Evolutionary conservation across 2,797 vertebrate genomes (phyloP).

Genomic region (Amblyopsis hoosieri): DNA sequence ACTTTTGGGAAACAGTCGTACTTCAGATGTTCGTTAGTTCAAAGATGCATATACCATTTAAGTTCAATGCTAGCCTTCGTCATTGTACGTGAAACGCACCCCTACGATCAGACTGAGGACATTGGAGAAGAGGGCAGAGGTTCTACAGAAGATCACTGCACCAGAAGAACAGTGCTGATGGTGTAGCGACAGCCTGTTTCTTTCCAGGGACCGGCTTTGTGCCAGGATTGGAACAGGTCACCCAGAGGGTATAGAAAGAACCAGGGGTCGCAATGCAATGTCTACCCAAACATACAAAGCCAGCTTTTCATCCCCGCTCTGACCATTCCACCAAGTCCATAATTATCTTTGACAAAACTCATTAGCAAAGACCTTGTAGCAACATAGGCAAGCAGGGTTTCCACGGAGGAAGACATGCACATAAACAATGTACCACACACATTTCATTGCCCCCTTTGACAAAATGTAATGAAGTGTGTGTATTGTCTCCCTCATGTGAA

Average conservation of each 20-base stretch:
- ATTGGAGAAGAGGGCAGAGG: slow-evolving; percentile 43
- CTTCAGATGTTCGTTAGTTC: too few species aligned
- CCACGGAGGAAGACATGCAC: slow-evolving; percentile 81
- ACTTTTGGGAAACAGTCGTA: too few species aligned
- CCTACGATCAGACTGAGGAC: slow-evolving; percentile 37
- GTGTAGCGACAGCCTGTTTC: slow-evolving; percentile 48
- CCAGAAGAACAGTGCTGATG: slow-evolving; percentile 26
- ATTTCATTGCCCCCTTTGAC: slow-evolving; percentile 86
- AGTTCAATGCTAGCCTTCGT: too few species aligned
- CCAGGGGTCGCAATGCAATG: slow-evolving; percentile 72
- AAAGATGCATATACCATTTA: too few species aligned
- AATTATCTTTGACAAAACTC: slow-evolving; percentile 92
- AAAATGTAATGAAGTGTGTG: slow-evolving; percentile 89
- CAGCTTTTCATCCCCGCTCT: slow-evolving; percentile 82
- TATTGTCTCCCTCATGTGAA: slow-evolving; percentile 80
- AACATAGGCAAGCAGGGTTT: slow-evolving; percentile 84
- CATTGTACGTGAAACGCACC: not conserved
- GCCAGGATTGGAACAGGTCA: slow-evolving; percentile 73
- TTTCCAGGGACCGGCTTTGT: slow-evolving; percentile 11
- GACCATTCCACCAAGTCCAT: slow-evolving; percentile 75
- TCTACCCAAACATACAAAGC: slow-evolving; percentile 82
- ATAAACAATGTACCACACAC: slow-evolving; percentile 82
- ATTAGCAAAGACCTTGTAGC: slow-evolving; percentile 85
- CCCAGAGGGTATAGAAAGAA: slow-evolving; percentile 75
- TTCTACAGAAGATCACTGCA: slow-evolving; percentile 48